Evolutionary conservation across 2,888 invertebrate species (phyloP), one percentile per base, ranked within the genome.

Genomic region (Parnassius mnemosyne): DNA sequence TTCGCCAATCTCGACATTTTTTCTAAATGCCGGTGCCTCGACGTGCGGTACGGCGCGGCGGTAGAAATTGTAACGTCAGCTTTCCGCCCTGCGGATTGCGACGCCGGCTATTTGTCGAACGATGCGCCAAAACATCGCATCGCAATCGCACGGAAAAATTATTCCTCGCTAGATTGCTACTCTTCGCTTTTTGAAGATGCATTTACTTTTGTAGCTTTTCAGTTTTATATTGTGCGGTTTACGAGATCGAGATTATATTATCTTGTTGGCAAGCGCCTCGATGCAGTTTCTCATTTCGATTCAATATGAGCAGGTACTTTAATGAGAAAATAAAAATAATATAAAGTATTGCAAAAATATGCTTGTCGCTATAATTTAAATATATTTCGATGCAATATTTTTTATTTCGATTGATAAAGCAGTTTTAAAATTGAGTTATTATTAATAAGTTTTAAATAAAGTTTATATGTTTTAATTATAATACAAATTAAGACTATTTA

Each of bases 81-180:
- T 71, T 72, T 76, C 81, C 79, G 79, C 83, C 82, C 81, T 86
- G 86, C 85, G 81, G 85, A 85, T 85, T 86, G 81, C 86, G 83
- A 82, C 79, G 81, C 73, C 76, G 80, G 70, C 71, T 86, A 87
- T 89, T 89, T 88, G 85, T 84, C 83, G 87, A 89, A 84, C 87
- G 85, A 82, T 87, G 89, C 89, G 89, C 89, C 89, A 87, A 89
- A 90, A 89, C 85, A 90, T 87, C 76, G 81, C 87, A 82, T 84
- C 79, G 85, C 85, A 87, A 89, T 89, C 85, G 82, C 78, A 83
- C 83, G 82, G 86, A 89, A 89, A 87, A 87, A 88, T 84, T 85
- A 88, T 89, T 85, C 82, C 75, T 71, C 78, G 77, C 84, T 80
- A 84, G 83, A 87, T 85, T 88, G 87, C 83, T 84, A 84, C 81